Conservation (phyloP, 2,888 invertebrate species). For the Archips crataeganus region DNA sequence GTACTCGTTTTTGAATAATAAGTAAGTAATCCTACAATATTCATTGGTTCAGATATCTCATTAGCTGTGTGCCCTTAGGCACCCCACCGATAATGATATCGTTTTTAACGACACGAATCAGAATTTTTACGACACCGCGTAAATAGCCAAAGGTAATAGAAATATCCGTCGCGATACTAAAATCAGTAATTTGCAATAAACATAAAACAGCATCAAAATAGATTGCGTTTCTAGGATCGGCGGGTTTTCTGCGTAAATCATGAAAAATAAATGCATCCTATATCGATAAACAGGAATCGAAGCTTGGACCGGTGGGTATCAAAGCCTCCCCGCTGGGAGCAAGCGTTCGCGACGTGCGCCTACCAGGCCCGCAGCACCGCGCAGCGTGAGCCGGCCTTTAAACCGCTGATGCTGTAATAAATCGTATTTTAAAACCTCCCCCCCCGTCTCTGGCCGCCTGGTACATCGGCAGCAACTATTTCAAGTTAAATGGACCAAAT, state of each 20-base stretch:
- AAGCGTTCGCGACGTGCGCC: slow-evolving; percentile 60
- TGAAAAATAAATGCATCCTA: slow-evolving; percentile 46
- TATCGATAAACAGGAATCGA: slow-evolving; percentile 50
- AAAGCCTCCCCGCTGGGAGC: slow-evolving; percentile 62
- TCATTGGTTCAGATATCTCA: not conserved
- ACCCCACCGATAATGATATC: not conserved
- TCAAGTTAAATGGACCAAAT: slow-evolving; percentile 82
- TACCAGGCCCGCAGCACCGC: slow-evolving; percentile 60
- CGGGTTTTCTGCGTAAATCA: slow-evolving; percentile 49
- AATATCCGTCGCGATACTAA: slow-evolving; percentile 35
- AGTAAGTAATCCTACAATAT: not conserved
- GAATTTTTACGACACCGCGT: slow-evolving; percentile 29
- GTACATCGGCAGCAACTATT: slow-evolving; percentile 67
- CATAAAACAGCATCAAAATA: slow-evolving; percentile 47
- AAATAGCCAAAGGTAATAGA: slow-evolving; percentile 31
- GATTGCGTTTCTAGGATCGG: slow-evolving; percentile 43
- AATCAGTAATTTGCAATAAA: slow-evolving; percentile 53
- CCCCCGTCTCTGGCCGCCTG: slow-evolving; percentile 51
- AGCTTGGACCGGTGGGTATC: slow-evolving; percentile 53
- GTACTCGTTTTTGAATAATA: too few relatives aligned
- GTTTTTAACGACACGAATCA: slow-evolving; percentile 1
- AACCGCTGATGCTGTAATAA: slow-evolving; percentile 66
- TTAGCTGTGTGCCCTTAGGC: not conserved
- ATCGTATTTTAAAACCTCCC: slow-evolving; percentile 69
- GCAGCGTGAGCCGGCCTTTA: slow-evolving; percentile 63